Base-by-base conservation (phyloP, 2,888 invertebrate species). In the Phanerotoma sp. region DNA sequence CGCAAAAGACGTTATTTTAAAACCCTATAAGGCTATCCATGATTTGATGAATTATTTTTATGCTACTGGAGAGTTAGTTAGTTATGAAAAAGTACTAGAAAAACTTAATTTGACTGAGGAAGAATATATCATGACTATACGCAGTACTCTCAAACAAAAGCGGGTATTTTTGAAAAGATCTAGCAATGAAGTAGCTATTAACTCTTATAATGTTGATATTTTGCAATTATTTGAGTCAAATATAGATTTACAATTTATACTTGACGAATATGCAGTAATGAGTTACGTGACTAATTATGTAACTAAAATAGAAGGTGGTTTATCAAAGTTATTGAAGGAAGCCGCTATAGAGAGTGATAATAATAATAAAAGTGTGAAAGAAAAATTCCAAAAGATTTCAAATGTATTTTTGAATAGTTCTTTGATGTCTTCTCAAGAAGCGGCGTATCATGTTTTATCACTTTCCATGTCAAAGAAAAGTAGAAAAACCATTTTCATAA, bases 381-480 rank as follows among this genome's bases (percentile, higher is more conserved):
- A 61, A 16, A 56, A 56, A 54, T 49, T 62, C 33, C 41, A 18
- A 50, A 52, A 47, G 33, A 42, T 62, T 20, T 41, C 51, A 1
- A 61, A 58, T 57, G 56, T 60, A 18, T 63, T 63, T 51, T 15
- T 63, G 13, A 61, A 64, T 48, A 48, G 57, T 33, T 61, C 61
- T 52, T 50, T 62, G 13, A 62, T 65, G 58, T 61, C 58, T 16
- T 51, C 63, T 5, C 63, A 60, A 53, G 58, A 65, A 53, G 63
- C 61, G 13, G 48, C 57, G 22, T 63, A 63, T 51, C 59, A 59
- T 50, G 54, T 55, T 3, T 50, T 64, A 48, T 55, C 50, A 1
- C 21, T 64, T 5, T 45, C 52, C 3, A 6, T 62, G 21, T 53
- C 46, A 1, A 59, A 62, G 47, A 56, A 25, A n/a, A 60, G 58